Base-by-base conservation (phyloP, 2,888 invertebrate genomes). In the Drosophila neotestacea region DNA sequence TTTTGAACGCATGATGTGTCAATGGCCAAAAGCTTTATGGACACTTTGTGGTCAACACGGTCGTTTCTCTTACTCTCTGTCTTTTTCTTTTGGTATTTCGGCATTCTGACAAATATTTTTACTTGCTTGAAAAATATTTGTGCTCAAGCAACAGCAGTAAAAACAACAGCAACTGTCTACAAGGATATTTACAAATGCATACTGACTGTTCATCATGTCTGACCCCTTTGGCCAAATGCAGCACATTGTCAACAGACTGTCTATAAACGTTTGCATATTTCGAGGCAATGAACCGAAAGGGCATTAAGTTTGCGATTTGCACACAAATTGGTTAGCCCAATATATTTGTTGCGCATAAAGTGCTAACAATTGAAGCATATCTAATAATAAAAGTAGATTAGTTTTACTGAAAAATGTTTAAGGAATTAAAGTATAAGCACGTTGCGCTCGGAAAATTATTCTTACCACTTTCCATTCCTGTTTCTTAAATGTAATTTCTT, bases 61-160 rank as follows among this genome's bases (percentile, higher is more conserved):
- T n/a, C 34, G 46, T 13, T 52, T 34, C 42, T 9, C 11, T 50
- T 16, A 22, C 32, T 64, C 64, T 36, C 36, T 22, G n/a, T 47
- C 39, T 38, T 27, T 44, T 36, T 46, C 22, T 56, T 38, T 36
- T 28, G 11, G 22, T 51, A 11, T 47, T 7, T 62, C 44, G 51
- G 39, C 54, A 16, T 42, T 28, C 68, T 68, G 70, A 55, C 74
- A 79, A 85, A 82, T 82, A 69, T 75, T 82, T 85, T 78, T 60
- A 63, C 77, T 71, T 65, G 63, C 65, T 81, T 54, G 36, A 32
- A 72, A 72, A 79, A 84, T 86, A 81, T 86, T 84, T 81, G 39
- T 56, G 28, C 52, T 52, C 10, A 56, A 41, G 46, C 59, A 52
- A 47, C 54, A 64, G 55, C 36, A 59, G 28, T 6, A 64, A 13